Evolutionary conservation across 2,113 vertebrate species (phyloP).

Genomic region (Sturnus vulgaris): DNA sequence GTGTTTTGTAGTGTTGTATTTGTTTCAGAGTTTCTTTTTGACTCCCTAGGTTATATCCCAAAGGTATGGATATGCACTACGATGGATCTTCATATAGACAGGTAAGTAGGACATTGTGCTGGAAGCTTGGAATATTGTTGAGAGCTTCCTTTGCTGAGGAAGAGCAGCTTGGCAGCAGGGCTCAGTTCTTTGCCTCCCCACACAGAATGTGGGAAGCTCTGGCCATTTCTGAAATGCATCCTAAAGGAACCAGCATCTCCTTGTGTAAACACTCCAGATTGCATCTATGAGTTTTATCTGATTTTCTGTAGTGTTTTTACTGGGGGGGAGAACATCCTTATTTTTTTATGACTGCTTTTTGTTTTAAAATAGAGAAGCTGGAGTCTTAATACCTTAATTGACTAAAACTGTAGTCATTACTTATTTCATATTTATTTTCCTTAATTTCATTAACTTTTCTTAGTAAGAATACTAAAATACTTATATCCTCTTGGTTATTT

Average conservation of each 20-base stretch:
- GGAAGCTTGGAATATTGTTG: background rate
- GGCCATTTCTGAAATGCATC: background rate
- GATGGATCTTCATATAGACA: constrained; percentile 80
- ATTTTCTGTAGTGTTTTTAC: background rate
- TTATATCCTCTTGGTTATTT: background rate
- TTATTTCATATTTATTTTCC: background rate
- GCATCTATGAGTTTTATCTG: background rate
- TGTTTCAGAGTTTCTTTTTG: background rate
- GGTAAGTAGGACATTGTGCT: constrained; percentile 64
- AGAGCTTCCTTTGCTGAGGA: background rate
- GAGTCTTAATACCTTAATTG: background rate
- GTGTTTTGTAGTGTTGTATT: background rate
- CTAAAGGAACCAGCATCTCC: background rate
- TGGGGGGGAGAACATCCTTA: background rate
- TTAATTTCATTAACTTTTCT: background rate
- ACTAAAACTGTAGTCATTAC: background rate
- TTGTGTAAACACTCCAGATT: background rate
- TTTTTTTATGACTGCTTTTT: background rate
- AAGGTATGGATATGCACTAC: constrained; percentile 86
- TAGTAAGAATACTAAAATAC: background rate
- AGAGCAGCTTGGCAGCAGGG: background rate
- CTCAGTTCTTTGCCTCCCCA: background rate
- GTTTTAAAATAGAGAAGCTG: background rate
- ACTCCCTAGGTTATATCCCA: constrained; percentile 83
- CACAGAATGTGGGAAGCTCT: background rate